Evolutionary conservation across 2,888 invertebrate genomes (phyloP).

Genomic region (Platerodrilus igneus): DNA sequence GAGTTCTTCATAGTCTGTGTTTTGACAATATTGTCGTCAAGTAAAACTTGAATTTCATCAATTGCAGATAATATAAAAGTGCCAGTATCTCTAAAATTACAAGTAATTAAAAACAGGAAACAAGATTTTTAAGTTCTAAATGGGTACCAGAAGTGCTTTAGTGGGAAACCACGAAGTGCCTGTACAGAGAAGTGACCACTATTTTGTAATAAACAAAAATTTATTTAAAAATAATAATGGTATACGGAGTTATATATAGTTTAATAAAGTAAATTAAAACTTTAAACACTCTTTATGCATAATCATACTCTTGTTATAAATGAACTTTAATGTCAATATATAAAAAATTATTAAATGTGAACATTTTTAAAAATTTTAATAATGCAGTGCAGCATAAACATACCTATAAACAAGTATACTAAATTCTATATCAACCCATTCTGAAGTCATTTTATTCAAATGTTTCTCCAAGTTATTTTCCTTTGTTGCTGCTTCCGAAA

Average conservation of each 20-base stretch:
- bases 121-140: not conserved
- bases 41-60: slow-evolving; percentile 87
- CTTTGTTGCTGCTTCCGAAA: slow-evolving; percentile 93
- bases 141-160: too few relatives aligned
- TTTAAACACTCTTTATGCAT: too few relatives aligned
- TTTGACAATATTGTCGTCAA: slow-evolving; percentile 95
- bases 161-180: too few relatives aligned
- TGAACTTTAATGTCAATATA: not conserved
- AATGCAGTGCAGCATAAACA: too few relatives aligned
- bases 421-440: slow-evolving; percentile 83
- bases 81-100: slow-evolving; percentile 69
- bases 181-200: too few relatives aligned
- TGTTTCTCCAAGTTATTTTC: slow-evolving; percentile 90
- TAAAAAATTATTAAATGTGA: slow-evolving; percentile 1
- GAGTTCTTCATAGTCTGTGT: slow-evolving; percentile 98
- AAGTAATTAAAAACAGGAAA: slow-evolving; percentile 5
- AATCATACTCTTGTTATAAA: too few relatives aligned
- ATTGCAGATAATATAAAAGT: slow-evolving; percentile 84
- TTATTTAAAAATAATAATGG: too few relatives aligned
- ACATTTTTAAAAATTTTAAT: slow-evolving; percentile 2
- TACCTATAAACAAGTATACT: slow-evolving; percentile 67
- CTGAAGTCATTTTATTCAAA: slow-evolving; percentile 81
- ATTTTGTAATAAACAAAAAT: too few relatives aligned
- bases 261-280: too few relatives aligned
- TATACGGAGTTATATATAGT: too few relatives aligned